These are phyloP conservation scores for Macrobrachium nipponense DNA, from an alignment of 1,140 invertebrate species.

Conservation along the genomic window DNA sequence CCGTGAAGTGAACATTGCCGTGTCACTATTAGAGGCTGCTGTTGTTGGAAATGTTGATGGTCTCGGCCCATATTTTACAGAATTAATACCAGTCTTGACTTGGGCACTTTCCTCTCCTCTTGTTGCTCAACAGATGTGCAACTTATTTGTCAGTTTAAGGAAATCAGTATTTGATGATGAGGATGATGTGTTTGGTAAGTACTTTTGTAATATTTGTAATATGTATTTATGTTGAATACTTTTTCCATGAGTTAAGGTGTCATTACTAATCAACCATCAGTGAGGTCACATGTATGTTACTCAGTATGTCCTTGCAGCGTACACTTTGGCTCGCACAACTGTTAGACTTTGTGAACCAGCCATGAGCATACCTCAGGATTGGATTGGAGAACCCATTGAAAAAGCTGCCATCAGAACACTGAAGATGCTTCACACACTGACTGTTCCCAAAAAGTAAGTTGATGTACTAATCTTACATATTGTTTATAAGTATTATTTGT, in stretches of 20 bases:
- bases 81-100: constrained; percentile 54
- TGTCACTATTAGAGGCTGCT: constrained; percentile 50
- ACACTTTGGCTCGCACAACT: constrained; percentile 77
- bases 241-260: too few species aligned
- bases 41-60: constrained; percentile 73
- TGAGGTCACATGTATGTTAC: background rate
- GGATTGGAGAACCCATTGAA: constrained; percentile 80
- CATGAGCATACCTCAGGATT: constrained; percentile 81
- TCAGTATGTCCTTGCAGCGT: constrained; percentile 67
- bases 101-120: constrained; percentile 77
- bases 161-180: constrained; percentile 69
- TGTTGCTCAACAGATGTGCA: constrained; percentile 75
- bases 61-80: constrained; percentile 69
- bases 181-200: constrained; percentile 64
- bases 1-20: constrained; percentile 21
- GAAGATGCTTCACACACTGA: constrained; percentile 72
- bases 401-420: constrained; percentile 75
- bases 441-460: constrained; percentile 67
- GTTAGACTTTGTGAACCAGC: constrained; percentile 80
- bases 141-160: constrained; percentile 75
- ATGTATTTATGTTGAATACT: too few species aligned
- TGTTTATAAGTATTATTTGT: background rate
- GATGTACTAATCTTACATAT: background rate
- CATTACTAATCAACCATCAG: too few species aligned
- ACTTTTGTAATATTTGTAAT: background rate